A percentile compares a stretch with the other conserved stretches of the same genome.
Conservation (phyloP, 2,113 vertebrate species). For the Girardinichthys multiradiatus region DNA sequence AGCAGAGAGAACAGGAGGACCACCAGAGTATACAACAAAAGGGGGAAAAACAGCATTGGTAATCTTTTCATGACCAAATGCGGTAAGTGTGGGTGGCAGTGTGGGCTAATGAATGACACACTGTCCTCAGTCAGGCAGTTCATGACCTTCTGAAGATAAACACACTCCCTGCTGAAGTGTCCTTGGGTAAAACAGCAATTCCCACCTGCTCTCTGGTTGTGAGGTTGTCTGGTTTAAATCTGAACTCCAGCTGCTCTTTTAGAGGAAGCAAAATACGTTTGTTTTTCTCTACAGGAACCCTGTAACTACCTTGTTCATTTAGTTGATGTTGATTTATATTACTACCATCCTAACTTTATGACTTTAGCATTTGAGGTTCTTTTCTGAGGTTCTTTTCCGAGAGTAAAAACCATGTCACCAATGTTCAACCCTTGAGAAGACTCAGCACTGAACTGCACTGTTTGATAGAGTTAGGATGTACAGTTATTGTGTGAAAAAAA, state of each 20-base stretch:
- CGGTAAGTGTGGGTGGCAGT: slow-evolving; percentile 40
- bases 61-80: slow-evolving; percentile 20
- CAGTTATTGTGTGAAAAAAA: no score
- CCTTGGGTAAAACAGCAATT: slow-evolving; percentile 43
- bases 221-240: slow-evolving; percentile 7
- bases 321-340: neutral
- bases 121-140: slow-evolving; percentile 34
- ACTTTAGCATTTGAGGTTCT: no score
- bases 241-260: slow-evolving; percentile 10
- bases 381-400: no score
- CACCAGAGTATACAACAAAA: neutral
- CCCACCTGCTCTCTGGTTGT: slow-evolving; percentile 11
- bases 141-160: slow-evolving; percentile 46
- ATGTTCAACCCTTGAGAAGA: no score
- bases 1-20: slow-evolving; percentile 5
- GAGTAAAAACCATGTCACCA: no score
- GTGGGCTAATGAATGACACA: slow-evolving; percentile 34
- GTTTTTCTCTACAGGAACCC: slow-evolving; percentile 3
- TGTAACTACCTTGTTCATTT: slow-evolving; percentile 3
- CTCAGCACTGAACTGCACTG: no score
- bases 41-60: neutral
- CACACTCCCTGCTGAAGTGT: slow-evolving; percentile 52
- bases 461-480: no score
- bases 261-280: slow-evolving; percentile 22
- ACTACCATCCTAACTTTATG: neutral